phyloP scores from a whole-genome alignment of 1,140 invertebrate species.

The Anadara kagoshimensis region DNA sequence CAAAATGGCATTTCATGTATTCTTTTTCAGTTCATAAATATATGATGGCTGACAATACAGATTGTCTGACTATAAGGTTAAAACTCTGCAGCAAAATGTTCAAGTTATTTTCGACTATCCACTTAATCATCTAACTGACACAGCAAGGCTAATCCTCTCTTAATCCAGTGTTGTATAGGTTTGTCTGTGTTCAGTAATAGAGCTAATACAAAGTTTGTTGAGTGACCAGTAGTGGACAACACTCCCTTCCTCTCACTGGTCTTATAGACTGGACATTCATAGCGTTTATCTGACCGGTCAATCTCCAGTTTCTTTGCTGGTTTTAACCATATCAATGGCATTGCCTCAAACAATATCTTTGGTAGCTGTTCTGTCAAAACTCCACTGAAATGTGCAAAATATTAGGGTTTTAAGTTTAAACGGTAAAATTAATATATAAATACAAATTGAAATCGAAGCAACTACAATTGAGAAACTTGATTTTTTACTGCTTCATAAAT shows the following conservation, averaged over 20 bases:
- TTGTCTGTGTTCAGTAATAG: constrained; percentile 67
- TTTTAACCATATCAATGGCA: constrained; percentile 73
- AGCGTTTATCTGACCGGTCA: constrained; percentile 73
- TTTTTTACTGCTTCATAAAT: no score
- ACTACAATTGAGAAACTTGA: background rate
- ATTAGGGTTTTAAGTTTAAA: no score
- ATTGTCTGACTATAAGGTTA: no score
- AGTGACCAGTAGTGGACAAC: constrained; percentile 74
- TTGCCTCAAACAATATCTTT: constrained; percentile 70
- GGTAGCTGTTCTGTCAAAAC: constrained; percentile 70
- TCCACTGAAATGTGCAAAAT: constrained; percentile 48
- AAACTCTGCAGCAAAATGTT: background rate
- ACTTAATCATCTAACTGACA: constrained; percentile 81
- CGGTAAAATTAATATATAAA: no score
- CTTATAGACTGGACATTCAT: constrained; percentile 91
- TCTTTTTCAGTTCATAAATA: no score
- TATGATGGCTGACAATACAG: no score
- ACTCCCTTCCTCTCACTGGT: constrained; percentile 83
- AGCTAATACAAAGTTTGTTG: constrained; percentile 74
- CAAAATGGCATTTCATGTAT: no score
- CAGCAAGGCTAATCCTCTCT: constrained; percentile 77
- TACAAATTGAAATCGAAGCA: no score
- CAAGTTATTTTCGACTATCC: background rate
- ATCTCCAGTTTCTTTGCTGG: constrained; percentile 68
- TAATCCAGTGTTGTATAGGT: constrained; percentile 72